phyloP scores from a whole-genome alignment of 2,797 vertebrate species.

The Eulemur albifrons region DNA sequence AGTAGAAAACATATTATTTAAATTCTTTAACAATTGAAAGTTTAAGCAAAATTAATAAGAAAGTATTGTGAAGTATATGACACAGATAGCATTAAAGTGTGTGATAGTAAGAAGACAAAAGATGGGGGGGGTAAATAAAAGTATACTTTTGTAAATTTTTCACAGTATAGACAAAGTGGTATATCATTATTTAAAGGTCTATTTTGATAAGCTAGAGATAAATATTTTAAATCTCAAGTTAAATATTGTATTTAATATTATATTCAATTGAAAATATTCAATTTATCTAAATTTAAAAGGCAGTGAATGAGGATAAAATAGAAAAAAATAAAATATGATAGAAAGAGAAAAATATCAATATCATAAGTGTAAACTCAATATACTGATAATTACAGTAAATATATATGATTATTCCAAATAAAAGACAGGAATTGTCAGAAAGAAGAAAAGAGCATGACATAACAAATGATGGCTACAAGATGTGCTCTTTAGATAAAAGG shows the following conservation, averaged over 20 bases:
- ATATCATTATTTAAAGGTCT: background rate
- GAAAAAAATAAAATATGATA: background rate
- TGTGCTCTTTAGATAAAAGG: background rate
- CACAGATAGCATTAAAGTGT: background rate
- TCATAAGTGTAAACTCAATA: background rate
- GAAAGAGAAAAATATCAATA: background rate
- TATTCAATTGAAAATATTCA: background rate
- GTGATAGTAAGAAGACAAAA: background rate
- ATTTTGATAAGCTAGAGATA: background rate
- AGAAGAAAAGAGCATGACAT: background rate
- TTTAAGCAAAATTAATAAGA: background rate
- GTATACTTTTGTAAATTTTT: background rate
- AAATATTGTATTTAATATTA: background rate
- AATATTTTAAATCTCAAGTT: background rate
- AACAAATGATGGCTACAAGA: background rate
- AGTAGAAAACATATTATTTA: background rate
- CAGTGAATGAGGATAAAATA: background rate
- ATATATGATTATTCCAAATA: background rate
- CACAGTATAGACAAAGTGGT: background rate
- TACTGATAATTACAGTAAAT: background rate
- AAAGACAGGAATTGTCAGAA: background rate
- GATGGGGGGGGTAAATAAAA: background rate
- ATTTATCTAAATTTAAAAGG: background rate
- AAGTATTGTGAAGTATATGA: background rate
- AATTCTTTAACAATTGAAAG: background rate